A percentile compares a stretch with the other conserved stretches of the same genome.
phyloP scores from a whole-genome alignment of 2,888 invertebrate genomes.

The Ophion obscuratus region DNA sequence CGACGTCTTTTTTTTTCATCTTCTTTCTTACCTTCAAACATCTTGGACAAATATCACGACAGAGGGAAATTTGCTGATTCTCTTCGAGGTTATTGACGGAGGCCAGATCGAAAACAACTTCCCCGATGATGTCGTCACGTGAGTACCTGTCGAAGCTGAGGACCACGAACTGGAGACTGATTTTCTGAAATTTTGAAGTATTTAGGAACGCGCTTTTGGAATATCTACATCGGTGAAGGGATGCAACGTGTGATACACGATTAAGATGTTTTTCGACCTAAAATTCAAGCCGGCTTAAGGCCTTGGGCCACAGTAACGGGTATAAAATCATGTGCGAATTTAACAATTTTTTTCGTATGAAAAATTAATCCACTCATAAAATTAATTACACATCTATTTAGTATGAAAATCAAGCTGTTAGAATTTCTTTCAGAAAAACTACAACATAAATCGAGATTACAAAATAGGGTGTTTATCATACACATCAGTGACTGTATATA shows the following conservation, averaged over 20 bases:
- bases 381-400: no score
- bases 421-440: no score
- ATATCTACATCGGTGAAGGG: neutral
- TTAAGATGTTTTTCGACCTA: neutral
- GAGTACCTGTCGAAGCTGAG: conserved; percentile 95
- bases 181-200: conserved; percentile 86
- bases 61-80: conserved; percentile 92
- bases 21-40: conserved; percentile 91
- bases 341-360: no score
- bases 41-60: conserved; percentile 96
- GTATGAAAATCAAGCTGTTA: no score
- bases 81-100: conserved; percentile 87
- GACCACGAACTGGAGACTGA: conserved; percentile 97
- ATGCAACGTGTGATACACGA: neutral
- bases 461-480: no score
- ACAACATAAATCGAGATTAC: no score
- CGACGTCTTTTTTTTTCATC: neutral
- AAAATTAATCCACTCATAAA: no score
- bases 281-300: neutral
- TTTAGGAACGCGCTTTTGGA: neutral
- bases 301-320: no score
- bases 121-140: conserved; percentile 99
- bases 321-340: no score
- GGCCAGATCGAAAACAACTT: conserved; percentile 94
- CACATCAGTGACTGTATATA: no score